Percentiles rank a stretch among this genome's conserved stretches.
phyloP scores from a whole-genome alignment of 2,888 invertebrate species.

The Mesorhabditis belari region DNA sequence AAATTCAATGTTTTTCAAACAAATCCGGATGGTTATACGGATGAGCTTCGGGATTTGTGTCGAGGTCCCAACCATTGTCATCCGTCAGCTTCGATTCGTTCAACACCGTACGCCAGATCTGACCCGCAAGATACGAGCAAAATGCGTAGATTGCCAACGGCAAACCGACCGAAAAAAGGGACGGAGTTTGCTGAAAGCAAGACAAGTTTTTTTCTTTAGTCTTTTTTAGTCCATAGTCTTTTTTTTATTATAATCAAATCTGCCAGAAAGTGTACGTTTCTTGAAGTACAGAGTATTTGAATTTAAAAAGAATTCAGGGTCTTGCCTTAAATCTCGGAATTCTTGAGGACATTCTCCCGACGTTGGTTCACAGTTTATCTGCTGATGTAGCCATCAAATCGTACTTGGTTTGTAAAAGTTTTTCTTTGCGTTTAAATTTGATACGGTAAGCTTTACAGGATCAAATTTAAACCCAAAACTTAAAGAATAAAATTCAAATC shows the following conservation, averaged over 20 bases:
- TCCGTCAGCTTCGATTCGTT: no score
- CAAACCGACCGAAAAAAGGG: no score
- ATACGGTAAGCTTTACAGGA: neutral
- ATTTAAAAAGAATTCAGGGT: no score
- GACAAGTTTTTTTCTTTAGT: neutral
- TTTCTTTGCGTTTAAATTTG: neutral
- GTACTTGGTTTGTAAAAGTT: conserved; percentile 56
- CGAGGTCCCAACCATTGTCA: no score
- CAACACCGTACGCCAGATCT: no score
- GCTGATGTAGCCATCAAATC: conserved; percentile 77
- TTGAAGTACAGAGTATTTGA: no score
- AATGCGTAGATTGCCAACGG: no score
- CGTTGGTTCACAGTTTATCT: conserved; percentile 72
- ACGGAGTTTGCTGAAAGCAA: conserved; percentile 1
- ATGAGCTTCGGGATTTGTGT: no score
- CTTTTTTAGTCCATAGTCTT: neutral
- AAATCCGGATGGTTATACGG: no score
- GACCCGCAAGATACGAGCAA: no score
- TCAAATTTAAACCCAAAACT: neutral
- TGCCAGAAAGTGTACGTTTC: neutral
- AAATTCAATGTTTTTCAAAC: no score
- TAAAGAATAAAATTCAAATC: neutral
- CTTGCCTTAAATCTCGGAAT: conserved; percentile 70
- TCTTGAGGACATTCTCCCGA: conserved; percentile 72
- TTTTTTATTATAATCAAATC: neutral